Conservation (phyloP, 2,888 invertebrate genomes). For the Notocelia uddmanniana region DNA sequence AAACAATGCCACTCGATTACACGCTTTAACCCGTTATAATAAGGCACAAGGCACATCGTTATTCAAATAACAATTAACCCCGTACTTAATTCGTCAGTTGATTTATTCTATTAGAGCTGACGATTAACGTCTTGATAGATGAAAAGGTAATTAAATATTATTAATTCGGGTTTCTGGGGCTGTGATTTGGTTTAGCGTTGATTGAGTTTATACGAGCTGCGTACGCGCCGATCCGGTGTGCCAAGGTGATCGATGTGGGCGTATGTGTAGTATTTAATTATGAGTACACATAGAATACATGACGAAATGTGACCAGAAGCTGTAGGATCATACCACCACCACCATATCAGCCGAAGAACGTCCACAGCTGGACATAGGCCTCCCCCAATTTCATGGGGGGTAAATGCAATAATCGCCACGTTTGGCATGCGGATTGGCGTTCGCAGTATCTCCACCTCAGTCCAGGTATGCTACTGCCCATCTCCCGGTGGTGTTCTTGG, state of each 20-base stretch:
- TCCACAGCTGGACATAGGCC: no score
- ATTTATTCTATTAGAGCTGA: constrained; percentile 23
- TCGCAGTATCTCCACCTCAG: no score
- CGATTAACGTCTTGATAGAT: constrained; percentile 28
- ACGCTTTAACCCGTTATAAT: neutral
- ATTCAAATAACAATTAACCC: constrained; percentile 24
- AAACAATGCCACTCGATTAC: neutral
- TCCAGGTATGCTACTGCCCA: no score
- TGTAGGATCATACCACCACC: no score
- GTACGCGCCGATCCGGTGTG: constrained; percentile 19
- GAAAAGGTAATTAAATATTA: constrained; percentile 22
- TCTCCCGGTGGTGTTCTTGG: no score
- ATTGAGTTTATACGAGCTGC: neutral
- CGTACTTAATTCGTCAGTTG: constrained; percentile 24
- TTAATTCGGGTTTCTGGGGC: neutral
- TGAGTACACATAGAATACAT: neutral
- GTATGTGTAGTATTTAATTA: constrained; percentile 13
- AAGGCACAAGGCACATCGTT: constrained; percentile 12
- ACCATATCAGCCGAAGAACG: no score
- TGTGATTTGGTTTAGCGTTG: constrained; percentile 10
- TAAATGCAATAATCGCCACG: no score
- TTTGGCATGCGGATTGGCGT: no score
- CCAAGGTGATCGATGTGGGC: constrained; percentile 22
- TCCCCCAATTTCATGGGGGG: no score
- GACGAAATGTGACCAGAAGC: neutral